phyloP scores from a whole-genome alignment of 2,797 vertebrate species.

The Centropyge bicolor region DNA sequence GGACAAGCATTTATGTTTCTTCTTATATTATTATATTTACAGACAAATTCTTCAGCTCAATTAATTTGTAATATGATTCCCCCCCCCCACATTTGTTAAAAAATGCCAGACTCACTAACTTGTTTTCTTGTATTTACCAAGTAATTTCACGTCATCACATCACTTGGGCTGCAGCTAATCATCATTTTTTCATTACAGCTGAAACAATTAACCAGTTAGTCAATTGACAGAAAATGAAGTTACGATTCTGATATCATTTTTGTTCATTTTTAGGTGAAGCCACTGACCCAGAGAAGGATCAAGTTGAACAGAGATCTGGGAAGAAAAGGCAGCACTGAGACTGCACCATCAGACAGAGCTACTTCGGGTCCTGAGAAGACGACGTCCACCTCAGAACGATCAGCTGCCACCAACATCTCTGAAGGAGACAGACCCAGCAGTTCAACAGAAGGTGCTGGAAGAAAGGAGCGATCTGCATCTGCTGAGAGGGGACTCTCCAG shows the following conservation, averaged over 20 bases:
- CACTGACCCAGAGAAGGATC: conserved; percentile 91
- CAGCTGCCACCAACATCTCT: conserved; percentile 18
- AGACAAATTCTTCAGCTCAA: neutral
- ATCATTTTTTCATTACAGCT: neutral
- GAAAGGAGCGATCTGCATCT: conserved; percentile 70
- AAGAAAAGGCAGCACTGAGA: conserved; percentile 90
- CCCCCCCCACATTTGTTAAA: neutral
- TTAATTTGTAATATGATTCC: too few relatives aligned
- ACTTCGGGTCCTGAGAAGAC: conserved; percentile 62
- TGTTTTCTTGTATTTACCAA: neutral
- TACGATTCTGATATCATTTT: neutral
- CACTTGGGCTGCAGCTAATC: neutral
- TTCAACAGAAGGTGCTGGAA: conserved; percentile 75
- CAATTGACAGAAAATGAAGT: too few relatives aligned
- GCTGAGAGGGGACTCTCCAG: conserved; percentile 61
- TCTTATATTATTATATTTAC: neutral
- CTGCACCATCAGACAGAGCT: conserved; percentile 50
- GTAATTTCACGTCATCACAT: neutral
- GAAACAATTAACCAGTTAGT: too few relatives aligned
- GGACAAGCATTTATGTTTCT: neutral
- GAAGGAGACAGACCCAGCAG: conserved; percentile 61
- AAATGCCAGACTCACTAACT: neutral
- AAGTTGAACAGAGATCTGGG: conserved; percentile 96
- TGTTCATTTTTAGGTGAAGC: conserved; percentile 67
- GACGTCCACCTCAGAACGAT: conserved; percentile 54